Evolutionary conservation across 2,113 vertebrate genomes (phyloP).

Genomic region (Struthidea cinerea): DNA sequence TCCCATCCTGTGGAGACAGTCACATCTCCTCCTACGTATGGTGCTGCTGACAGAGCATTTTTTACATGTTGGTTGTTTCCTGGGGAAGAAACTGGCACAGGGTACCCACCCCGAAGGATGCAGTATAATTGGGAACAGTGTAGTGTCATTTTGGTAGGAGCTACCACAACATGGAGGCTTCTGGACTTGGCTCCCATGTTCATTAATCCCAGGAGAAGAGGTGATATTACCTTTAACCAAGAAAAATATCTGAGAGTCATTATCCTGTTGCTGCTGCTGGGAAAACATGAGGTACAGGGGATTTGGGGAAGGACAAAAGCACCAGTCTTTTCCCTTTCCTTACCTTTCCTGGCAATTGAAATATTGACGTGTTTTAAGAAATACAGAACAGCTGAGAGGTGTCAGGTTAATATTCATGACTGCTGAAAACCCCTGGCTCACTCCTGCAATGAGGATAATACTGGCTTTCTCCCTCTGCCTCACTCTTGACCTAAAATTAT

Average conservation of each 20-base stretch:
- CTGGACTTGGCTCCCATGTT: neutral
- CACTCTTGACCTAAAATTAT: neutral
- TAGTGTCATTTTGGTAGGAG: neutral
- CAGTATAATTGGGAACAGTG: neutral
- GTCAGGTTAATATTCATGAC: neutral
- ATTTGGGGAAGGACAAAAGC: neutral
- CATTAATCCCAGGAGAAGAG: neutral
- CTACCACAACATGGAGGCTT: neutral
- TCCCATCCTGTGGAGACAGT: neutral
- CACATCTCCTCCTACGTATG: neutral
- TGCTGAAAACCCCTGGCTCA: neutral
- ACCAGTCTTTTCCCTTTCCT: neutral
- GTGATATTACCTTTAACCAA: neutral
- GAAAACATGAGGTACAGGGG: neutral
- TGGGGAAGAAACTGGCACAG: neutral
- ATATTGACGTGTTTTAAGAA: neutral
- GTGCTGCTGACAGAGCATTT: neutral
- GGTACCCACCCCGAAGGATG: rapidly evolving
- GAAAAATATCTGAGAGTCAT: neutral
- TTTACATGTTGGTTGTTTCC: neutral
- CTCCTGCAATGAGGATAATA: neutral
- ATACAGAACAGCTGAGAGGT: neutral
- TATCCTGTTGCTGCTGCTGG: neutral
- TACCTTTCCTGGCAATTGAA: neutral
- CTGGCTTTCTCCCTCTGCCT: neutral